Evolutionary conservation across 37 sponge, comb jelly and placozoan genomes (phyloP).

Genomic region (Halichondria panicea): DNA sequence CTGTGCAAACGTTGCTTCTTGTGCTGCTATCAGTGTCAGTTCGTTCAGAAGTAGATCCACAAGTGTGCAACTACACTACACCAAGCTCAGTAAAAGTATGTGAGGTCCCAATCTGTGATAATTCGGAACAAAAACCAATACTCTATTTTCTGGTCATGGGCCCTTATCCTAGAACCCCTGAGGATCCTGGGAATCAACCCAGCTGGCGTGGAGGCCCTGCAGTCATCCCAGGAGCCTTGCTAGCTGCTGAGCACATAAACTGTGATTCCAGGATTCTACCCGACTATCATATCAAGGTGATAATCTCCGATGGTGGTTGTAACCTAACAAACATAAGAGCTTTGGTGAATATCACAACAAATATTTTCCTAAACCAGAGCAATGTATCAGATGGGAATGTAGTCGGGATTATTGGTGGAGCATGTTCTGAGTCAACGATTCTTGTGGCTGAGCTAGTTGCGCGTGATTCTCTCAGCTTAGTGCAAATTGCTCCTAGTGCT

Average conservation of each 20-base stretch:
- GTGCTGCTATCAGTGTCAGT: too few relatives aligned
- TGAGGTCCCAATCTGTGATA: neutral
- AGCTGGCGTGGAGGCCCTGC: slow-evolving; percentile 5
- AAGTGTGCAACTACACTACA: too few relatives aligned
- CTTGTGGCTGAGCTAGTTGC: slow-evolving; percentile 1
- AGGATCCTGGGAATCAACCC: neutral
- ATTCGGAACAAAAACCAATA: neutral
- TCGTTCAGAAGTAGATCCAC: too few relatives aligned
- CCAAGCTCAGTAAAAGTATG: too few relatives aligned
- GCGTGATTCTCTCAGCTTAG: neutral
- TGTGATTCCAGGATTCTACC: neutral
- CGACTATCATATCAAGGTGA: slow-evolving; percentile 9
- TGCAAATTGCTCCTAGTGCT: neutral
- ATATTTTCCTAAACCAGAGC: neutral
- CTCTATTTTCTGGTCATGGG: slow-evolving; percentile 16
- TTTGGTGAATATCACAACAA: neutral
- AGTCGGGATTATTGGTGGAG: slow-evolving; percentile 36
- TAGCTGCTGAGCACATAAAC: slow-evolving; percentile 28
- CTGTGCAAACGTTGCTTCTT: too few relatives aligned
- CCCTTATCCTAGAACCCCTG: neutral
- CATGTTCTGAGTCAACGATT: slow-evolving; percentile 26
- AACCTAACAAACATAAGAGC: neutral
- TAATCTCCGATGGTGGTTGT: slow-evolving; percentile 17
- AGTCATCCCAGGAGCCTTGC: slow-evolving; percentile 3
- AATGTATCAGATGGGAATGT: slow-evolving; percentile 7